phyloP scores from a whole-genome alignment of 1,140 invertebrate species.

The Aethina tumida region DNA sequence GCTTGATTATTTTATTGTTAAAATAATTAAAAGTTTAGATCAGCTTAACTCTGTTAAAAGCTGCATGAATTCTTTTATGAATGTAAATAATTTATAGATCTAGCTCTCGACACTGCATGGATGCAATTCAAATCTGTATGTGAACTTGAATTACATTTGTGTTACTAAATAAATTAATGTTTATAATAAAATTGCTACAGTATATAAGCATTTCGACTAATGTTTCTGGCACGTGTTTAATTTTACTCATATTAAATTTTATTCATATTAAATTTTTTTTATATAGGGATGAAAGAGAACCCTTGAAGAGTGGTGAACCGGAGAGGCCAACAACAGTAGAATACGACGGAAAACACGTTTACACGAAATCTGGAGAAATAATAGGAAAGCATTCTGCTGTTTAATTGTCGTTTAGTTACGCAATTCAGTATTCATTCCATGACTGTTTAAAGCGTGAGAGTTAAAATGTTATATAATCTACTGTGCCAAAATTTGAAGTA shows the following conservation, averaged over 20 bases:
- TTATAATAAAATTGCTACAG: not conserved
- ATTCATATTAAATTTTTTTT: constrained; percentile 9
- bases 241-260: not conserved
- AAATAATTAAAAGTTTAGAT: no score
- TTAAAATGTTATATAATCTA: no score
- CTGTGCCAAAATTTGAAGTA: no score
- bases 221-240: not conserved
- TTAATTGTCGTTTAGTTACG: no score
- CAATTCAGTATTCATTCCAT: no score
- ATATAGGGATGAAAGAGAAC: constrained; percentile 70
- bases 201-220: not conserved
- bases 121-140: not conserved
- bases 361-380: constrained; percentile 66
- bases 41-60: no score
- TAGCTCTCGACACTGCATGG: not conserved
- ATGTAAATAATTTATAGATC: no score
- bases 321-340: constrained; percentile 68
- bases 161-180: not conserved
- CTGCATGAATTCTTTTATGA: constrained; percentile 1
- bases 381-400: constrained; percentile 78
- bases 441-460: no score
- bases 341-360: constrained; percentile 67
- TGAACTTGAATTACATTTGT: constrained; percentile 5
- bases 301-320: constrained; percentile 55
- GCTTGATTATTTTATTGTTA: no score